Conservation (phyloP, 2,113 vertebrate genomes). For the Cacatua alba region DNA sequence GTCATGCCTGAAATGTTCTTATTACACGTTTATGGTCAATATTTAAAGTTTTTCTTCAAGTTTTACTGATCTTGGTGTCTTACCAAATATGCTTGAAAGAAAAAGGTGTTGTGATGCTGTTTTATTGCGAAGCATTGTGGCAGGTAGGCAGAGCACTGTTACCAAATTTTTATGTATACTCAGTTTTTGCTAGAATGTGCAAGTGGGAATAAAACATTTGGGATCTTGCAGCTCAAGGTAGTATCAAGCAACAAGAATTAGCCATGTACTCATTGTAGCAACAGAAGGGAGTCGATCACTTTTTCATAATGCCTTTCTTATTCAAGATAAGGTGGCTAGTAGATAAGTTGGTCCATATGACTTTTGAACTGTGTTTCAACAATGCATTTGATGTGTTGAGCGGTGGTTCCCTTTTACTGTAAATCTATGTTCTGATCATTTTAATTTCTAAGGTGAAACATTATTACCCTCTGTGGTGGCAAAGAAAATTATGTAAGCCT, state of each 20-base stretch:
- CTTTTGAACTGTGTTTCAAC: neutral
- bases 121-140: neutral
- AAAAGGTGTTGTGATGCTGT: neutral
- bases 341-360: neutral
- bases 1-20: slow-evolving; percentile 54
- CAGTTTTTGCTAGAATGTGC: neutral
- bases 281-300: neutral
- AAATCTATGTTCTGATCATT: neutral
- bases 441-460: neutral
- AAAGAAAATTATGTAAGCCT: neutral
- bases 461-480: neutral
- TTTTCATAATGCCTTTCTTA: neutral
- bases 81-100: neutral
- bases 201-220: neutral
- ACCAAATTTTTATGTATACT: neutral
- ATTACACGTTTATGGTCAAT: neutral
- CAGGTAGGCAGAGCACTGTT: neutral
- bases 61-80: neutral
- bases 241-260: neutral
- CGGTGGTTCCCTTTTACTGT: neutral
- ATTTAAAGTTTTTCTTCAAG: slow-evolving; percentile 60
- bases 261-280: neutral
- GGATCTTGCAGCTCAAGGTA: neutral
- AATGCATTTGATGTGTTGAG: neutral
- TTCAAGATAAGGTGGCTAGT: slow-evolving; percentile 29